These are phyloP conservation scores for Aporrectodea caliginosa DNA, from an alignment of 1,140 invertebrate genomes.

Conservation along the genomic window DNA sequence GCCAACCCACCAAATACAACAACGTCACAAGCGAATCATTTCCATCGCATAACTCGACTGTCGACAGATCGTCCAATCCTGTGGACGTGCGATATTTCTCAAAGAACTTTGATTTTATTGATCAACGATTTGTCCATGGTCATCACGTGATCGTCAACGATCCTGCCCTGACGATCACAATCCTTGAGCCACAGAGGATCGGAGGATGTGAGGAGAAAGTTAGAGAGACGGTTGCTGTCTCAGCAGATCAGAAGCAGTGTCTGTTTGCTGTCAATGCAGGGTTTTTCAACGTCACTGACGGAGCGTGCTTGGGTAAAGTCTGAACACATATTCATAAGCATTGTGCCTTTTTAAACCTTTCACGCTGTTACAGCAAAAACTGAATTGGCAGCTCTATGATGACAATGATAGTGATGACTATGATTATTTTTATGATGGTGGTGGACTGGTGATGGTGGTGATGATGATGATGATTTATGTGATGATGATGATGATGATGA, in stretches of 20 bases:
- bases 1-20: conserved; percentile 42
- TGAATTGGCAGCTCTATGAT: too few relatives aligned
- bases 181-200: conserved; percentile 44
- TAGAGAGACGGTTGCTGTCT: conserved; percentile 42
- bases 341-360: background rate
- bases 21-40: conserved; percentile 41
- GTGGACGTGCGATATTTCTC: background rate
- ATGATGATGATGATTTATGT: too few relatives aligned
- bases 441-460: too few relatives aligned
- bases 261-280: conserved; percentile 53
- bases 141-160: conserved; percentile 42
- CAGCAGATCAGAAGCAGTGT: conserved; percentile 43
- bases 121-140: conserved; percentile 29
- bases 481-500: too few relatives aligned
- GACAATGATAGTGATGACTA: too few relatives aligned
- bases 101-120: background rate
- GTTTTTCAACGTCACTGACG: conserved; percentile 51
- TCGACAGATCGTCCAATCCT: background rate
- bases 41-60: conserved; percentile 31
- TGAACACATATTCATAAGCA: background rate
- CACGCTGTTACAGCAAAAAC: too few relatives aligned
- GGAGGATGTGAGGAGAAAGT: conserved; percentile 39
- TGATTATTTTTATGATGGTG: too few relatives aligned
- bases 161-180: conserved; percentile 44
- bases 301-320: conserved; percentile 48